Base-by-base conservation (phyloP, 2,888 invertebrate genomes). In the Electrophaes corylata region DNA sequence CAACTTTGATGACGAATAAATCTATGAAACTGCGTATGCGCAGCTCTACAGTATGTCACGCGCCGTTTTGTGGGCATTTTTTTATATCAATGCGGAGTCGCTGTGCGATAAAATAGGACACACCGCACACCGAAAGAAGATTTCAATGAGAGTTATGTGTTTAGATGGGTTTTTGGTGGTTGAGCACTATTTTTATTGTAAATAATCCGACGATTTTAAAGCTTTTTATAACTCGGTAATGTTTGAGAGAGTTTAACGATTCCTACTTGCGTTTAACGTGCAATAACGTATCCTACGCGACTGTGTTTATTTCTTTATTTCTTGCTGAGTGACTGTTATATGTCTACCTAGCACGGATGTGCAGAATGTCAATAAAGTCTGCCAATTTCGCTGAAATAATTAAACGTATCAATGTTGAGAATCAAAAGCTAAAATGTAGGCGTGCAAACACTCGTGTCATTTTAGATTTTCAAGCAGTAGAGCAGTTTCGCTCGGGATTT, bases 111-210 rank as follows among this genome's bases (percentile, higher is more conserved):
- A 71, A 65, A 68, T 60, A 6, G 26, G 64, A 61, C 70, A 52
- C 69, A 65, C 69, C 14, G 35, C 35, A 35, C 37, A 37, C 37
- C 14, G 62, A 68, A 68, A 65, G 70, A 69, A 71, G 64, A 62
- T 49, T 68, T 55, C 52, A 62, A 68, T 64, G 62, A 70, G 66
- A 70, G 66, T 23, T 14, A 43, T 51, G 44, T 67, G 69, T 66
- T 66, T 62, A 66, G 67, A 71, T 71, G 67, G 65, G 59, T 66
- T 69, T 64, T 65, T 66, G 67, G 64, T 73, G 73, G 74, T 71
- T 61, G 66, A 64, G 60, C 71, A 70, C 67, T 70, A 72, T 75
- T 75, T 78, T 71, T 70, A 75, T 67, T 60, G 54, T 70, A 66
- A 66, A 75, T 61, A 69, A 58, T 70, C 67, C 54, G 55, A 57